phyloP scores from a whole-genome alignment of 35 echinoderm and acorn worm genomes.

The Apostichopus parvimensis region DNA sequence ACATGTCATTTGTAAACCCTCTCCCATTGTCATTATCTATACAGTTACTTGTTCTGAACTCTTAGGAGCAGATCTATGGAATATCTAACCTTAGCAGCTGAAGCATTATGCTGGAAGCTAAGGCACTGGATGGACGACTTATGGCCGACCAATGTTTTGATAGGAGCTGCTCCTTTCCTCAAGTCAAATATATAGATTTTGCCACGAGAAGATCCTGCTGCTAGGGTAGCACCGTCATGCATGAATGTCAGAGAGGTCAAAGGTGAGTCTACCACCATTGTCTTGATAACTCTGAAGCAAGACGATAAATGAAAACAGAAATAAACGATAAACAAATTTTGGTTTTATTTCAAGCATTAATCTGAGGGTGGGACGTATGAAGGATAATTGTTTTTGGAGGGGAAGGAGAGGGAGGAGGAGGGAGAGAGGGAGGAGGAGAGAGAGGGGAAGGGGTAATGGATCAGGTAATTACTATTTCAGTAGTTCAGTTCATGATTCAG shows the following conservation, averaged over 20 bases:
- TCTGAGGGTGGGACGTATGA: no score
- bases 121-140: conserved; percentile 91
- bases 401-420: no score
- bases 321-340: no score
- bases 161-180: conserved; percentile 74
- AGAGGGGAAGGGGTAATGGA: no score
- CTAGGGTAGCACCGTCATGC: conserved; percentile 87
- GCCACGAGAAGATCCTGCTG: conserved; percentile 83
- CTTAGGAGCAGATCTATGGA: neutral
- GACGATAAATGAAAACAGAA: neutral
- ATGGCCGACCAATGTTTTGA: conserved; percentile 75
- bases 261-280: conserved; percentile 85
- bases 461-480: no score
- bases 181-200: conserved; percentile 93
- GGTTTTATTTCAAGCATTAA: no score
- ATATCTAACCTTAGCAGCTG: conserved; percentile 61
- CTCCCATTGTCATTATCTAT: no score
- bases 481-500: no score
- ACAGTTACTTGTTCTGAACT: neutral
- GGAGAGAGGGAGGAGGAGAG: no score
- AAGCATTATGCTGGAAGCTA: conserved; percentile 60
- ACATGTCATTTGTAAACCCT: no score
- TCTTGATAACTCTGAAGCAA: conserved; percentile 75
- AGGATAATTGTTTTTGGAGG: no score
- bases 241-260: conserved; percentile 88